A percentile compares a stretch with the other conserved stretches of the same genome.
These are phyloP conservation scores for Charanyca ferruginea DNA, from an alignment of 2,888 invertebrate species.

Conservation along the genomic window DNA sequence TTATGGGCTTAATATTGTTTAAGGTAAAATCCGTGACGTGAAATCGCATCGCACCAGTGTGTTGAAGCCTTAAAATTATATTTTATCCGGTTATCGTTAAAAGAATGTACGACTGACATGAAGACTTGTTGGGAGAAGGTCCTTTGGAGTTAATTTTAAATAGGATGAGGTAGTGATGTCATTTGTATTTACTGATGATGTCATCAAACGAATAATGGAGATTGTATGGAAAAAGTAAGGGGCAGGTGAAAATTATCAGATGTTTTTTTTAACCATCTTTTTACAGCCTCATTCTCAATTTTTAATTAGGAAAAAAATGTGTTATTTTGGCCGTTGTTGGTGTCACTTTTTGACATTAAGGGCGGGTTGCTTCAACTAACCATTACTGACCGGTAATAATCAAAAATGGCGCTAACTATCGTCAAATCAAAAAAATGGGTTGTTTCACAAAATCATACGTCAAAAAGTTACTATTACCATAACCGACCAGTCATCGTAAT, in stretches of 20 bases:
- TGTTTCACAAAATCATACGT: too few relatives aligned
- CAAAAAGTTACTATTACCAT: too few relatives aligned
- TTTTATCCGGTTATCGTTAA: conserved; percentile 64
- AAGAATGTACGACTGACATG: conserved; percentile 64
- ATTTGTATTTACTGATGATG: conserved; percentile 30
- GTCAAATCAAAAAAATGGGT: too few relatives aligned
- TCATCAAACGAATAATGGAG: conserved; percentile 3
- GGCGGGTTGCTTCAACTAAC: too few relatives aligned
- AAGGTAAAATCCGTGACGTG: too few relatives aligned
- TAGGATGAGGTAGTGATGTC: conserved; percentile 39
- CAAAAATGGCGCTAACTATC: too few relatives aligned
- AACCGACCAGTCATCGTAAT: too few relatives aligned
- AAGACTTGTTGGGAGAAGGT: conserved; percentile 48
- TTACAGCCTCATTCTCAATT: neutral
- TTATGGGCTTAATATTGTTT: too few relatives aligned
- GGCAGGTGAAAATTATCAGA: neutral
- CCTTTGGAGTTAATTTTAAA: conserved; percentile 38
- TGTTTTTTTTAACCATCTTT: neutral
- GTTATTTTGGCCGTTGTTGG: too few relatives aligned
- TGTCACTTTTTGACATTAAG: too few relatives aligned
- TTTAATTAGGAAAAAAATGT: too few relatives aligned
- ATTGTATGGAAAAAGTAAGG: neutral
- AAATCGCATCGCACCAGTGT: neutral
- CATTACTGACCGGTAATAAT: too few relatives aligned
- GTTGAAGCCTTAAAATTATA: conserved; percentile 28